These are phyloP conservation scores for Choloepus hoffmanni DNA, from an alignment of 2,113 vertebrate species.

Conservation along the genomic window DNA sequence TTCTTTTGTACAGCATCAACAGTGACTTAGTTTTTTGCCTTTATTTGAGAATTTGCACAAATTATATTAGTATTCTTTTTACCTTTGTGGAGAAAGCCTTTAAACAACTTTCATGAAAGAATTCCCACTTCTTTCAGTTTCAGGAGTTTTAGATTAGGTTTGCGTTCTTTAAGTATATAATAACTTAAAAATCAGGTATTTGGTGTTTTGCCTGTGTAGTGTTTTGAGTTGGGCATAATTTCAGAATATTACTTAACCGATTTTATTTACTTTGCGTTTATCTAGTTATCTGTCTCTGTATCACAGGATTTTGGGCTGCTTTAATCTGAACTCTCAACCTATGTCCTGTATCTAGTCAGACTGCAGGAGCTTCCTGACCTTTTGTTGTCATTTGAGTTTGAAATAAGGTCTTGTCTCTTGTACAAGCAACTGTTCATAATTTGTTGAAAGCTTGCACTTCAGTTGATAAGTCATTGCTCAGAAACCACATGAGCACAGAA, in stretches of 20 bases:
- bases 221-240: not conserved
- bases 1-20: not conserved
- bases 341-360: not conserved
- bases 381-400: conserved; percentile 13
- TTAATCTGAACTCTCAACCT: not conserved
- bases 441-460: not conserved
- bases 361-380: not conserved
- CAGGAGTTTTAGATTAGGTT: not conserved
- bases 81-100: not conserved
- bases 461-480: not conserved
- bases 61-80: not conserved
- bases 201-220: not conserved
- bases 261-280: conserved; percentile 34
- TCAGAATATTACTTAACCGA: not conserved
- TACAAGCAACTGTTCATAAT: not conserved
- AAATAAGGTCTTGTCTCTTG: conserved; percentile 25
- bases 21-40: not conserved
- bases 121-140: not conserved
- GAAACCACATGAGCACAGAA: not conserved
- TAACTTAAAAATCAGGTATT: conserved; percentile 13
- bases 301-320: not conserved
- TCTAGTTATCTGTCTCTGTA: not conserved
- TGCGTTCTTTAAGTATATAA: not conserved
- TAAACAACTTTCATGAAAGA: conserved; percentile 4
- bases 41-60: not conserved